Conservation (phyloP, 2,888 invertebrate species). For the Ecdyonurus torrentis region DNA sequence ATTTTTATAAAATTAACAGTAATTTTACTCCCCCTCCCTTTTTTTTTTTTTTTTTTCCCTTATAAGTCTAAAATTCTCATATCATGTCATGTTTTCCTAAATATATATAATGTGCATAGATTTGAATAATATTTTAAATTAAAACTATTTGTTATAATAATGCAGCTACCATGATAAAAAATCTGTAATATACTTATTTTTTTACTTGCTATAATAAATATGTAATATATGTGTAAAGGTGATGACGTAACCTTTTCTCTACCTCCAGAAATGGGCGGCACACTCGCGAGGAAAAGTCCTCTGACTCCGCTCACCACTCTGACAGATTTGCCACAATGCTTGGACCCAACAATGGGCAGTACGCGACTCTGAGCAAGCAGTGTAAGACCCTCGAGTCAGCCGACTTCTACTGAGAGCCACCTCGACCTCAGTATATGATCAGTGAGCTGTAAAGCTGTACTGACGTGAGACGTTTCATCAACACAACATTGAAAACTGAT, state of each 20-base stretch:
- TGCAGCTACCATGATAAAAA: no score
- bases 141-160: no score
- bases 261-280: constrained; percentile 18
- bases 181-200: no score
- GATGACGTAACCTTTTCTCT: constrained; percentile 6
- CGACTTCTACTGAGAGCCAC: constrained; percentile 80
- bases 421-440: constrained; percentile 10
- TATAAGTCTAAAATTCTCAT: no score
- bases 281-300: constrained; percentile 17
- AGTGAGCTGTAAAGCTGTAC: constrained; percentile 9
- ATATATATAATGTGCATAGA: no score
- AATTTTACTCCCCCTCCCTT: no score
- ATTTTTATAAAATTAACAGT: no score
- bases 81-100: no score
- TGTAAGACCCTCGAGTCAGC: constrained; percentile 88
- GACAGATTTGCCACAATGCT: constrained; percentile 20
- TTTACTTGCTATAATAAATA: neutral
- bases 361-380: constrained; percentile 89
- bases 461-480: no score
- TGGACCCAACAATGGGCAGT: constrained; percentile 65
- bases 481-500: no score
- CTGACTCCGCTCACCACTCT: constrained; percentile 21
- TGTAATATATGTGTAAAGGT: neutral
- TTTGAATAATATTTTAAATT: no score
- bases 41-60: no score